A percentile compares a stretch with the other conserved stretches of the same genome.
phyloP scores from a whole-genome alignment of 2,888 invertebrate species.

The Gibbula magus region DNA sequence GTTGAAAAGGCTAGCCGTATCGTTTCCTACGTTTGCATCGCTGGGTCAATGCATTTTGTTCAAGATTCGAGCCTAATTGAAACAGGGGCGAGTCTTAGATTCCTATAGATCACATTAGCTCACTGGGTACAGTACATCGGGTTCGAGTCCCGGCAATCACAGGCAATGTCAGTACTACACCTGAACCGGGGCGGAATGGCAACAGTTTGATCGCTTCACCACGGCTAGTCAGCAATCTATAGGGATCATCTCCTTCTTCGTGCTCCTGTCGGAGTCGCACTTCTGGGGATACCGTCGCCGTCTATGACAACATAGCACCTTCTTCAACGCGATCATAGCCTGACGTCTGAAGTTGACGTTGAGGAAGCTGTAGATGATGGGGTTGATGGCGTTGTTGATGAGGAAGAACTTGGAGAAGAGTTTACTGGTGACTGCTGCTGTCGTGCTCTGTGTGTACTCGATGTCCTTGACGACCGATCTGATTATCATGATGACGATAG shows the following conservation, averaged over 20 bases:
- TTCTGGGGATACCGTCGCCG: constrained; percentile 38
- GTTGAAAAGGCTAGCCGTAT: too few species aligned
- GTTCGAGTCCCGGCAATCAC: too few species aligned
- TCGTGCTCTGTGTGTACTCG: constrained; percentile 34
- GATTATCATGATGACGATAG: constrained; percentile 46
- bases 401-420: constrained; percentile 51
- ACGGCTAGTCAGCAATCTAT: constrained; percentile 21
- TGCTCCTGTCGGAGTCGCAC: constrained; percentile 47
- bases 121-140: too few species aligned
- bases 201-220: neutral
- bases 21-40: too few species aligned
- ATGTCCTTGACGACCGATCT: constrained; percentile 37
- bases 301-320: constrained; percentile 39
- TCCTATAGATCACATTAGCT: too few species aligned
- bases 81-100: too few species aligned
- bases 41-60: too few species aligned
- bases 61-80: too few species aligned
- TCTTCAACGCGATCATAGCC: constrained; percentile 41
- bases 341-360: constrained; percentile 53
- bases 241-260: constrained; percentile 44
- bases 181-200: neutral
- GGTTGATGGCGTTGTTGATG: constrained; percentile 55
- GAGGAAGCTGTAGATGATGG: constrained; percentile 54
- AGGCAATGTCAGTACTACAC: neutral
- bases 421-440: constrained; percentile 38